These are phyloP conservation scores for Tenthredo amoena DNA, from an alignment of 2,888 invertebrate genomes.

Conservation along the genomic window DNA sequence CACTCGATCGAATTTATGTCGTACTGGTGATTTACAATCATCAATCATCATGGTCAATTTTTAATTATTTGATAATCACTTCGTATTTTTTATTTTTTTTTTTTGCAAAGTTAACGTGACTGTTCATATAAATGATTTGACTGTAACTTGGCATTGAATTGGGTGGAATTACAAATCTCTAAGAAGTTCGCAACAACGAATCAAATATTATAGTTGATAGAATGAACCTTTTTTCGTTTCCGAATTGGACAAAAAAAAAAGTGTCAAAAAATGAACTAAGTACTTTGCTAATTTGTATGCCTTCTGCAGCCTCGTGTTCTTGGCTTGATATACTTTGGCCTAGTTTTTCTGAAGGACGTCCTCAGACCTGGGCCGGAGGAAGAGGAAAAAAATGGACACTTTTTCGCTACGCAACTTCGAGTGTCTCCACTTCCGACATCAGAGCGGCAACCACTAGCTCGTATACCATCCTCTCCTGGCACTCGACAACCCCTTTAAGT, in stretches of 20 bases:
- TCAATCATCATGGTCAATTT: not conserved
- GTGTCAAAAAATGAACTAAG: not conserved
- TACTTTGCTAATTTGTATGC: not conserved
- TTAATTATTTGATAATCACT: not conserved
- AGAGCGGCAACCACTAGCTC: slow-evolving; percentile 16
- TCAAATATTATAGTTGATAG: not conserved
- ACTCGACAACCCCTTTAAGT: slow-evolving; percentile 31
- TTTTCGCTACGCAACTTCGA: slow-evolving; percentile 33
- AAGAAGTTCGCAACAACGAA: not conserved
- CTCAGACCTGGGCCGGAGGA: not conserved
- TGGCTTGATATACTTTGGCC: slow-evolving; percentile 28
- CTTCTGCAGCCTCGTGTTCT: slow-evolving; percentile 8
- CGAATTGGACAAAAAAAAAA: not conserved
- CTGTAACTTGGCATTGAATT: not conserved
- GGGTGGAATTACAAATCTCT: not conserved
- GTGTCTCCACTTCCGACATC: slow-evolving; percentile 36
- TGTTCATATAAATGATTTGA: not conserved
- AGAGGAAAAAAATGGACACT: slow-evolving; percentile 31
- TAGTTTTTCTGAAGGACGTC: slow-evolving; percentile 33
- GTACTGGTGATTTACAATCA: not conserved
- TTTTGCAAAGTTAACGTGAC: not conserved
- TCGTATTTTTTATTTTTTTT: not conserved
- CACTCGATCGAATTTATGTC: not conserved
- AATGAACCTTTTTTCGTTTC: not conserved
- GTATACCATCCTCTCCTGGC: slow-evolving; percentile 18